These are phyloP conservation scores for Ormyrus rosae DNA, from an alignment of 2,888 invertebrate genomes.

Conservation along the genomic window DNA sequence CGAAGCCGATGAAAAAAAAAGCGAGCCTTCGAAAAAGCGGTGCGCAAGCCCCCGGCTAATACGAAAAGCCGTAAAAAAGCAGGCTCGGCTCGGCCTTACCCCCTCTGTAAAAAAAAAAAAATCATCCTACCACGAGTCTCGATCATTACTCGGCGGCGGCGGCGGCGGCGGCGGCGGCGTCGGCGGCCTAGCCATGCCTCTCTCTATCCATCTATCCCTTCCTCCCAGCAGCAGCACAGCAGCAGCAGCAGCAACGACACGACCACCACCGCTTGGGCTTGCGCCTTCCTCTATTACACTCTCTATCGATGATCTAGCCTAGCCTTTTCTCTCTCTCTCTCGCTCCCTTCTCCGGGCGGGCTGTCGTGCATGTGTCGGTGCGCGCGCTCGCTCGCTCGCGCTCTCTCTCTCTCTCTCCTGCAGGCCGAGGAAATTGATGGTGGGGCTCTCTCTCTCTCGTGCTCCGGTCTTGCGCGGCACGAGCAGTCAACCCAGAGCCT, in stretches of 20 bases:
- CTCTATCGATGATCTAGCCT: conserved; percentile 57
- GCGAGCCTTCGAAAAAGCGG: neutral
- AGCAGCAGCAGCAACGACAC: too few species aligned
- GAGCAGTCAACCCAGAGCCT: conserved; percentile 74
- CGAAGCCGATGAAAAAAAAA: neutral
- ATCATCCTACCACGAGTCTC: conserved; percentile 9
- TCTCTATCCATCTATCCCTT: conserved; percentile 49
- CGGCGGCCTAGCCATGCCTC: conserved; percentile 17
- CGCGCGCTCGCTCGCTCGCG: conserved; percentile 27
- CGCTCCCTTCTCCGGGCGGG: conserved; percentile 22
- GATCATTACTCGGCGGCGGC: conserved; percentile 30
- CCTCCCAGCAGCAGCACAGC: conserved; percentile 7
- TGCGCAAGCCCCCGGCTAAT: too few species aligned
- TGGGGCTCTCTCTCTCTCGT: conserved; percentile 67
- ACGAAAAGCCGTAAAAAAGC: neutral
- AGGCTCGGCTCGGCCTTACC: neutral
- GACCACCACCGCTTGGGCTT: conserved; percentile 7
- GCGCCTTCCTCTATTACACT: conserved; percentile 54
- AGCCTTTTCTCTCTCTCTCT: conserved; percentile 14
- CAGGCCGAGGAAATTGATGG: conserved; percentile 67
- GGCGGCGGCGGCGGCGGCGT: neutral
- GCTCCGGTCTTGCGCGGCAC: conserved; percentile 52
- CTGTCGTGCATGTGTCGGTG: too few species aligned
- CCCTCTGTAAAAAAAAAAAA: too few species aligned
- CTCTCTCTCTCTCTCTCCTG: conserved; percentile 58